A percentile compares a stretch with the other conserved stretches of the same genome.
These are phyloP conservation scores for Batillaria attramentaria DNA, from an alignment of 1,140 invertebrate species.

Conservation along the genomic window DNA sequence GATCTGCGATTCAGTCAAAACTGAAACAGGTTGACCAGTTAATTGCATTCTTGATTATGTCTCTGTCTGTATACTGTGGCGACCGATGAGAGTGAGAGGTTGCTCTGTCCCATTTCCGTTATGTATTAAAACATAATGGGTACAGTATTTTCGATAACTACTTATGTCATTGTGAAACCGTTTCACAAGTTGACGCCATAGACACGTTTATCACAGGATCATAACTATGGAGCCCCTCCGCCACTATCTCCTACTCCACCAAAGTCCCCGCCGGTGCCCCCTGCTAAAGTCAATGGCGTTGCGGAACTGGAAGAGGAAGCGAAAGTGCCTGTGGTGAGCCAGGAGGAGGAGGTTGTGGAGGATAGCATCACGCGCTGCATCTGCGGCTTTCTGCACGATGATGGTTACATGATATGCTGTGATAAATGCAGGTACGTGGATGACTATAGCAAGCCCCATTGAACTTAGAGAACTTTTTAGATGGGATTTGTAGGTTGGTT, in stretches of 20 bases:
- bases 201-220: slow-evolving; percentile 77
- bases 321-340: slow-evolving; percentile 54
- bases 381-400: slow-evolving; percentile 95
- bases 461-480: not conserved
- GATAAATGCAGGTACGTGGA: slow-evolving; percentile 82
- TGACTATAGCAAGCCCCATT: too few relatives aligned
- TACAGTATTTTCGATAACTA: not conserved
- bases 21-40: too few relatives aligned
- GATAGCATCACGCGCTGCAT: slow-evolving; percentile 93
- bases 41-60: too few relatives aligned
- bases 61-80: too few relatives aligned
- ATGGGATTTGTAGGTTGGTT: not conserved
- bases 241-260: slow-evolving; percentile 62
- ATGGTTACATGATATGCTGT: slow-evolving; percentile 98
- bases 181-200: not conserved
- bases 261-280: slow-evolving; percentile 47
- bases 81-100: too few relatives aligned
- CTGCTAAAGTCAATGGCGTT: slow-evolving; percentile 41
- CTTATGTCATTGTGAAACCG: not conserved
- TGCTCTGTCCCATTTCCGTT: too few relatives aligned
- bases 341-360: slow-evolving; percentile 55
- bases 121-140: too few relatives aligned
- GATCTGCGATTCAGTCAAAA: too few relatives aligned
- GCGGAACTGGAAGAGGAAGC: slow-evolving; percentile 60
- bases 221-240: slow-evolving; percentile 85